Evolutionary conservation across 2,888 invertebrate species (phyloP).

Genomic region (Lobophora halterata): DNA sequence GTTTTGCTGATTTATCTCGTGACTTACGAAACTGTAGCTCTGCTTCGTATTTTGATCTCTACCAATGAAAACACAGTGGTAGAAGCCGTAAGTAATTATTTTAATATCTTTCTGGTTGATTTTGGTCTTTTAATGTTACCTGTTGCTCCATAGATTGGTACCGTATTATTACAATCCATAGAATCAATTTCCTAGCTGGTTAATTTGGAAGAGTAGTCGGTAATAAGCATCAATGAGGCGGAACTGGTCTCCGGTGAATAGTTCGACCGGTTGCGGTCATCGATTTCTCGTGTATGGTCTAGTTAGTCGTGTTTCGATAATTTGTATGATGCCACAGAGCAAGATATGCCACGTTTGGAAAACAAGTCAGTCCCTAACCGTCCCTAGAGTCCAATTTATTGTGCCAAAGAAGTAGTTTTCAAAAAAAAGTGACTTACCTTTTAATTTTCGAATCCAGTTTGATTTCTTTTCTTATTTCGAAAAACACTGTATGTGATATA

Average conservation of each 20-base stretch:
- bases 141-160: constrained; percentile 18
- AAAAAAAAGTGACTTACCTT: constrained; percentile 8
- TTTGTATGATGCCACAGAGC: neutral
- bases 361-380: too few species aligned
- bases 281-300: constrained; percentile 18
- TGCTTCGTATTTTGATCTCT: neutral
- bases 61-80: too few species aligned
- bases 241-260: constrained; percentile 31
- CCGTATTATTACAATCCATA: constrained; percentile 25
- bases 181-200: constrained; percentile 25
- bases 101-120: too few species aligned
- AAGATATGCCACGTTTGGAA: neutral
- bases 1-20: constrained; percentile 41
- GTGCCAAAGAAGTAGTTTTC: too few species aligned
- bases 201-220: constrained; percentile 25
- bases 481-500: neutral
- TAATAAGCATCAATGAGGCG: constrained; percentile 31
- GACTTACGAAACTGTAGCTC: constrained; percentile 38
- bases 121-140: neutral
- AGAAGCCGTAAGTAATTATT: too few species aligned
- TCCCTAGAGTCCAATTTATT: too few species aligned
- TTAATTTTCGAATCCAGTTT: neutral
- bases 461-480: neutral
- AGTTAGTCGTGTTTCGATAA: constrained; percentile 14
- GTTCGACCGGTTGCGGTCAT: constrained; percentile 28